phyloP scores from a whole-genome alignment of 2,797 vertebrate genomes.

The Alauda arvensis region DNA sequence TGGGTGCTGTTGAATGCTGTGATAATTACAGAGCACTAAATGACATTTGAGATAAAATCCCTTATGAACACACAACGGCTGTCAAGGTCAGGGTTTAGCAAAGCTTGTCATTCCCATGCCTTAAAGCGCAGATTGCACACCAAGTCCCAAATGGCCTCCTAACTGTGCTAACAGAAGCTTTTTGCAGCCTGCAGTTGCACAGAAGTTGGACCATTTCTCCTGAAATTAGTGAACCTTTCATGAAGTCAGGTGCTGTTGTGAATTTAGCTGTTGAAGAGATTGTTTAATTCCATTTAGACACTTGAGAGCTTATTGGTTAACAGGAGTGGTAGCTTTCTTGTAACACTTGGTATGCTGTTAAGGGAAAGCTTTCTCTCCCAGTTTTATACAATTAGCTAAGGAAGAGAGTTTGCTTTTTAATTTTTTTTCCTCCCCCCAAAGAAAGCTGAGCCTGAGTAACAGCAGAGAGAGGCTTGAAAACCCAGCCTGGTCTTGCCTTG shows the following conservation, averaged over 20 bases:
- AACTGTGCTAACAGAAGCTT: background rate
- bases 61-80: background rate
- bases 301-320: background rate
- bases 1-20: background rate
- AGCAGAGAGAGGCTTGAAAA: background rate
- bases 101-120: background rate
- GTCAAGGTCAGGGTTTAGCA: constrained; percentile 23
- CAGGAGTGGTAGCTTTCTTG: background rate
- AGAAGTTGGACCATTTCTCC: background rate
- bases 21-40: background rate
- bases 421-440: accelerated
- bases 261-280: background rate
- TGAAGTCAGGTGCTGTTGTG: background rate
- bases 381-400: background rate
- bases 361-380: background rate
- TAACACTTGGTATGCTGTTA: background rate
- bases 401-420: accelerated
- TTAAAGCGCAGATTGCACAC: constrained; percentile 16
- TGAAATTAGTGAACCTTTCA: background rate
- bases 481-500: background rate
- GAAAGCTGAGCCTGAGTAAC: background rate
- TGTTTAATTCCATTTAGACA: background rate
- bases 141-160: background rate
- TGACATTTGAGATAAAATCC: constrained; percentile 18
- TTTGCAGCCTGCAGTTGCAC: background rate